Evolutionary conservation across 1,140 invertebrate genomes (phyloP), one percentile per base, ranked within the genome.

Genomic region (Hirudo medicinalis): DNA sequence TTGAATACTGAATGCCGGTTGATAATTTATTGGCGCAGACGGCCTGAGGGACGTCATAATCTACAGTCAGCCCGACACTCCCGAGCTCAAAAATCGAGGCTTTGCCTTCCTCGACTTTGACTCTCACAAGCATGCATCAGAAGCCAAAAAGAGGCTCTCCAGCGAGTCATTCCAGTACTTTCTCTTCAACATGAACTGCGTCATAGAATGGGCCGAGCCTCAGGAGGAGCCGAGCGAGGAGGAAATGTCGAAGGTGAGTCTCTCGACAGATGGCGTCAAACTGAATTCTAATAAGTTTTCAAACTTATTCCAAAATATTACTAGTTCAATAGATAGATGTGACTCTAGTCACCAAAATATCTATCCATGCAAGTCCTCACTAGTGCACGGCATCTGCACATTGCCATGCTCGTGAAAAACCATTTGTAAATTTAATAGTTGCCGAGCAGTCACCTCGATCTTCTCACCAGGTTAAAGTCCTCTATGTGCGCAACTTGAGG

Each of bases 101-200:
- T 99, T 99, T 85, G 97, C 95, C 85, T 99, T 99, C 86, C 88
- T 99, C 81, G 95, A 99, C 85, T 99, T 97, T 85, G 93, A 97
- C 84, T 95, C 92, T 81, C 96, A 99, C 83, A 99, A 99, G 86
- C 89, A 92, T 76, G 96, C 96, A 76, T 97, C 94, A 55, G 86
- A 97, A 83, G 96, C 95, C 71, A 98, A 97, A 84, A 86, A 94
- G 80, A 88, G 93, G 80, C 89, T 90, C 74, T 60, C 72, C 54
- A 76, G 75, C 32, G 79, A 78, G n/a, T 73, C 77, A 54, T 76
- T 75, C 3, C 81, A 79, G 69, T 49, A 49, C 15, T 49, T 49
- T 17, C 78, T 94, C 75, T 99, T 94, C 93, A 91, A 91, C 82
- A 96, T 92, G 87, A 94, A 97, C 86, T 94, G 98, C 78, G 95